Conservation (phyloP, 2,888 invertebrate species). For the Pheosia gnoma region DNA sequence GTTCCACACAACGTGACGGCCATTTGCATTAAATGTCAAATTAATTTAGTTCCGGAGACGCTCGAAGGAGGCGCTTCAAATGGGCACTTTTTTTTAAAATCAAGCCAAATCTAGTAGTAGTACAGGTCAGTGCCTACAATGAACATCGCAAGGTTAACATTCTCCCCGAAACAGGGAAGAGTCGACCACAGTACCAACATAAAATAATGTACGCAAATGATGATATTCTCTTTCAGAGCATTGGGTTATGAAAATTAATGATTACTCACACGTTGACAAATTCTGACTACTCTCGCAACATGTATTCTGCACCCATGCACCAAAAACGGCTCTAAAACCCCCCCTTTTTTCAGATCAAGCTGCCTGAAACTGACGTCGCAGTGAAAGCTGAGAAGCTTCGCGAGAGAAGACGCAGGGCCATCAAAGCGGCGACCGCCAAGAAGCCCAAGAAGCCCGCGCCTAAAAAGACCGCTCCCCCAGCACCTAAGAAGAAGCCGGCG, state of each 20-base stretch:
- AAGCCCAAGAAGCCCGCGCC: constrained; percentile 81
- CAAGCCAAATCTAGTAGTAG: too few species aligned
- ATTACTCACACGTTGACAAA: constrained; percentile 80
- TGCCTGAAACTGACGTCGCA: constrained; percentile 72
- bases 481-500: constrained; percentile 66
- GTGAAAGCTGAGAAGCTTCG: constrained; percentile 79
- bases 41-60: too few species aligned
- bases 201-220: constrained; percentile 58
- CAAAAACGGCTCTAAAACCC: not conserved
- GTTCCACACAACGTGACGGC: too few species aligned
- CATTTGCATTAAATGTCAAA: too few species aligned
- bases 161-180: too few species aligned
- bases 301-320: not conserved
- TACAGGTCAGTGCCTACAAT: too few species aligned
- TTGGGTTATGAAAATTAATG: constrained; percentile 79
- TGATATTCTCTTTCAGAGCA: constrained; percentile 80
- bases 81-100: too few species aligned
- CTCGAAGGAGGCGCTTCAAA: too few species aligned
- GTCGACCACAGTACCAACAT: too few species aligned
- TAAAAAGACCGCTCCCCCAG: constrained; percentile 75
- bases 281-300: constrained; percentile 48
- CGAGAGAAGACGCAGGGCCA: constrained; percentile 76
- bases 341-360: constrained; percentile 68
- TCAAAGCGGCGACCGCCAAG: constrained; percentile 78
- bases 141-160: too few species aligned